These are phyloP conservation scores for Daubentonia madagascariensis DNA, from an alignment of 2,113 vertebrate genomes.

Conservation along the genomic window DNA sequence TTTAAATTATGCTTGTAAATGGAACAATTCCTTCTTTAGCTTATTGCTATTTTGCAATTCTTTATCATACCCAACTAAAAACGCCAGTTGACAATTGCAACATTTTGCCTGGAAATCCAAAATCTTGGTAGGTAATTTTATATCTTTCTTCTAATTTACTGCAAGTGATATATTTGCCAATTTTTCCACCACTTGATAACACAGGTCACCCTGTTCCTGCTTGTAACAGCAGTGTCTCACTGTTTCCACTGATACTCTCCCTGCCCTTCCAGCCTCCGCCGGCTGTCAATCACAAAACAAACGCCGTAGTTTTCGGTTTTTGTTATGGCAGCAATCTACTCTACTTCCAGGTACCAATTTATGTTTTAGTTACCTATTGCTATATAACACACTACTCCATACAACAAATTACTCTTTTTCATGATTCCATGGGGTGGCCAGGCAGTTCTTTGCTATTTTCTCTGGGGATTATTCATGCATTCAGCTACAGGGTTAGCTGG, in stretches of 20 bases:
- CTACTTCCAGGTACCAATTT: not conserved
- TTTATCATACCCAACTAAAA: not conserved
- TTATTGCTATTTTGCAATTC: not conserved
- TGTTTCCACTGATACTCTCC: not conserved
- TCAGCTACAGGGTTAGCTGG: not conserved
- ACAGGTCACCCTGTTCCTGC: not conserved
- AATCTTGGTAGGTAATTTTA: not conserved
- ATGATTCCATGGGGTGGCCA: not conserved
- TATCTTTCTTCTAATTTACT: not conserved
- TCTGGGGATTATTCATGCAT: not conserved
- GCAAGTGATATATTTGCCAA: not conserved
- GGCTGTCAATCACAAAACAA: not conserved
- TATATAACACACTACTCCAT: not conserved
- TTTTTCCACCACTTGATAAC: not conserved
- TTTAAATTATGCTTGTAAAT: not conserved
- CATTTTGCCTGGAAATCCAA: not conserved
- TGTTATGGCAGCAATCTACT: not conserved
- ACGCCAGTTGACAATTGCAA: not conserved
- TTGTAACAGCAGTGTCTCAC: not conserved
- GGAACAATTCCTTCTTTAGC: not conserved
- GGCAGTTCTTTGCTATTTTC: not conserved
- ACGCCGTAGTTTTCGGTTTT: not conserved
- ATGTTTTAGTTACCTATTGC: not conserved
- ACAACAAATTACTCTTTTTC: not conserved
- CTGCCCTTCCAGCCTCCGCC: not conserved